Conservation (phyloP, 2,888 invertebrate genomes). For the Chrysolina haemoptera region DNA sequence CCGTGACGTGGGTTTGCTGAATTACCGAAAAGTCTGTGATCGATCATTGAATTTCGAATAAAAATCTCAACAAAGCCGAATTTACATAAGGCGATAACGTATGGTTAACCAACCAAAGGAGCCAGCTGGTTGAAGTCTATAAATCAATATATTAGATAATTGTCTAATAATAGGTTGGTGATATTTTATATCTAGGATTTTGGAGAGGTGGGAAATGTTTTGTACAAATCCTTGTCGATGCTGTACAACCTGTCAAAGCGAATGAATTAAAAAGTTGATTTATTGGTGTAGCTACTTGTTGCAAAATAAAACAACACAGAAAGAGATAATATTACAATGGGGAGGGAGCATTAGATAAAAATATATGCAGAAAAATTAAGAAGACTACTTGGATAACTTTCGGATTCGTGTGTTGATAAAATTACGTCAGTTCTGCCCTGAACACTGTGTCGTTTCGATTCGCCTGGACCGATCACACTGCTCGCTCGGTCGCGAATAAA, state of each 20-base stretch:
- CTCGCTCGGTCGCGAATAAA: constrained; percentile 16
- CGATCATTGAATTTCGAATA: constrained; percentile 8
- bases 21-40: not conserved
- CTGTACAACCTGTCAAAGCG: not conserved
- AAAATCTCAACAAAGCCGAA: constrained; percentile 10
- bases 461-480: not conserved
- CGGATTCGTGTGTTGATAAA: too few species aligned
- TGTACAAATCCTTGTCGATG: constrained; percentile 1
- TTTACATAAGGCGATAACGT: constrained; percentile 6
- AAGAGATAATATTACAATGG: too few species aligned
- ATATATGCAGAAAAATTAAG: too few species aligned
- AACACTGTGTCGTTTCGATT: not conserved
- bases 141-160: constrained; percentile 22
- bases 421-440: too few species aligned
- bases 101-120: not conserved
- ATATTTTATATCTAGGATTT: constrained; percentile 2
- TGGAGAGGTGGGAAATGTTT: not conserved
- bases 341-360: too few species aligned
- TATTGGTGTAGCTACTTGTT: not conserved
- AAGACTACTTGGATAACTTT: too few species aligned
- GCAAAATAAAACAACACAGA: too few species aligned
- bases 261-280: constrained; percentile 1
- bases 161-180: constrained; percentile 11
- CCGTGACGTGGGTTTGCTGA: not conserved
- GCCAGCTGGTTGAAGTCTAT: not conserved